Evolutionary conservation across 2,113 vertebrate species (phyloP).

Genomic region (Lepus americanus): DNA sequence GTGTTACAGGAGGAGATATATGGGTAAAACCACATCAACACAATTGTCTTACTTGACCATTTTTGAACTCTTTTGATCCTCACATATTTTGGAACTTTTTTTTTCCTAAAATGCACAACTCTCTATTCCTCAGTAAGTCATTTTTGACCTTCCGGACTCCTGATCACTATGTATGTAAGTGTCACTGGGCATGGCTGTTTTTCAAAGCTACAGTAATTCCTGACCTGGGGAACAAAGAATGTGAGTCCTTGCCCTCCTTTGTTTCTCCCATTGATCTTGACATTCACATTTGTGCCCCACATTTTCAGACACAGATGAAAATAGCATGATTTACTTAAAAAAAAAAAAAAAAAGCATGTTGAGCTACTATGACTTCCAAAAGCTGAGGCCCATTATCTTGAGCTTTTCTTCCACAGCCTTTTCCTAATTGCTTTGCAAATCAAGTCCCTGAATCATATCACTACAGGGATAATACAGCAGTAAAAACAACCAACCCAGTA

Average conservation of each 20-base stretch:
- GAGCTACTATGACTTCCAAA: background rate
- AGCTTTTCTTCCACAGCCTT: background rate
- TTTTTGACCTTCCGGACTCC: background rate
- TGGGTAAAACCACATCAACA: background rate
- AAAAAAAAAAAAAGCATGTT: background rate
- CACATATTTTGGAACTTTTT: background rate
- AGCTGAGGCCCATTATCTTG: background rate
- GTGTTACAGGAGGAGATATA: background rate
- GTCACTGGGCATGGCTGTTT: background rate
- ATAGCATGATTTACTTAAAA: background rate
- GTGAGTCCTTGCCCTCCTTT: background rate
- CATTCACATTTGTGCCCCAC: background rate
- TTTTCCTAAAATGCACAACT: background rate
- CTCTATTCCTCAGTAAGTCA: background rate
- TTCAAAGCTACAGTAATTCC: background rate
- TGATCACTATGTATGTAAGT: background rate
- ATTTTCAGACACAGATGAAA: background rate
- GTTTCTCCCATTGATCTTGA: background rate
- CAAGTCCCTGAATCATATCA: background rate
- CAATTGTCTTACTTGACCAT: background rate
- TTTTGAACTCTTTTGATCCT: constrained; percentile 5
- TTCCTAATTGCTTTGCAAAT: background rate
- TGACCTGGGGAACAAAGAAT: background rate
- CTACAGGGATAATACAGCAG: background rate
- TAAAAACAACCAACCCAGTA: background rate